A percentile compares a stretch with the other conserved stretches of the same genome.
Conservation (phyloP, 2,888 invertebrate species). For the Ochropacha duplaris region DNA sequence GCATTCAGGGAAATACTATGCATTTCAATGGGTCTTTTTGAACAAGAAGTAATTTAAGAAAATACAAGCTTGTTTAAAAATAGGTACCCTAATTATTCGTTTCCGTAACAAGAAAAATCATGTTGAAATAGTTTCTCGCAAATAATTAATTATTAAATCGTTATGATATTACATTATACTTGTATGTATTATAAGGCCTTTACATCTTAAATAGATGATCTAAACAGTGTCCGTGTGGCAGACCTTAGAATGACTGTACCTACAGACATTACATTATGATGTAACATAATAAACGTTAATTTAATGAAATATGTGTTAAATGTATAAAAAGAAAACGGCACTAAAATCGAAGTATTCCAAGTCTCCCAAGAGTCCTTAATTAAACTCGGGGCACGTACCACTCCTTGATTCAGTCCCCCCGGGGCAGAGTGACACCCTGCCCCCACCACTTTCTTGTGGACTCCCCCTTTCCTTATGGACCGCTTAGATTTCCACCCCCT, state of each 20-base stretch:
- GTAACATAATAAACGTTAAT: constrained; percentile 5
- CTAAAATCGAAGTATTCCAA: constrained; percentile 79
- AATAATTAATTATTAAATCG: not conserved
- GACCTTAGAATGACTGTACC: too few relatives aligned
- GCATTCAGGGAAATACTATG: too few relatives aligned
- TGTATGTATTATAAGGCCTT: too few relatives aligned
- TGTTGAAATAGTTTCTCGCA: not conserved
- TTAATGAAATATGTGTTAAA: constrained; percentile 31
- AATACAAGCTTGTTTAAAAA: too few relatives aligned
- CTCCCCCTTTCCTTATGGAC: constrained; percentile 76
- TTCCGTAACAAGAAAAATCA: too few relatives aligned
- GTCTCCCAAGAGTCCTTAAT: constrained; percentile 75
- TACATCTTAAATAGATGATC: too few relatives aligned
- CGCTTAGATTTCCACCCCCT: constrained; percentile 80
- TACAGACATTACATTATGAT: too few relatives aligned
- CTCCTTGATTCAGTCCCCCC: constrained; percentile 81
- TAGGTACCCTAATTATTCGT: too few relatives aligned
- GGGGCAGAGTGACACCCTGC: constrained; percentile 47
- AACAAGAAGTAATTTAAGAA: too few relatives aligned
- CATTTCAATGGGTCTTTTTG: too few relatives aligned
- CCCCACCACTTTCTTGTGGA: constrained; percentile 35
- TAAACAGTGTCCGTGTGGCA: too few relatives aligned
- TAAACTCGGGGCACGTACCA: constrained; percentile 80
- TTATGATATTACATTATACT: too few relatives aligned
- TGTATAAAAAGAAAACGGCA: constrained; percentile 72